Conservation (phyloP, 2,113 vertebrate genomes). For the Thermophis baileyi region DNA sequence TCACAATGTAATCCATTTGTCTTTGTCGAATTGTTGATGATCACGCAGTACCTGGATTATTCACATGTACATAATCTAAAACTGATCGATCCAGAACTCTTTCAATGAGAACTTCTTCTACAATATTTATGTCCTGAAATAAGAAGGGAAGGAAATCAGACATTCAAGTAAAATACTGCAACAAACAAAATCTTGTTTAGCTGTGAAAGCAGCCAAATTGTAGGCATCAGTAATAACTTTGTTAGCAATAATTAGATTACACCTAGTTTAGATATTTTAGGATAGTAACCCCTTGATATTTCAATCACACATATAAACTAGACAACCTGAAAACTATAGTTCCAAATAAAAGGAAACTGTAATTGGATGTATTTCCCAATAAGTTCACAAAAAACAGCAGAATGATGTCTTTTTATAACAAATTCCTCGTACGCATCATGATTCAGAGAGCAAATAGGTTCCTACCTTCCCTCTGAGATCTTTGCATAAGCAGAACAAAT, state of each 20-base stretch:
- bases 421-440: not conserved
- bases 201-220: not conserved
- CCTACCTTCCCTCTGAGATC: not conserved
- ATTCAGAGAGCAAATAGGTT: not conserved
- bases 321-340: not conserved
- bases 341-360: not conserved
- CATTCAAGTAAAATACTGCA: not conserved
- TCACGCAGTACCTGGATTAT: constrained; percentile 51
- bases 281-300: not conserved
- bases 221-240: not conserved
- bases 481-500: not conserved
- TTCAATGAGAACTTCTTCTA: constrained; percentile 62
- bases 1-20: not conserved
- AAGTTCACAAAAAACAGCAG: not conserved
- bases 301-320: not conserved
- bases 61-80: constrained; percentile 60
- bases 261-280: not conserved
- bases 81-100: constrained; percentile 60
- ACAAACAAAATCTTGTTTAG: not conserved
- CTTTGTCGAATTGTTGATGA: not conserved
- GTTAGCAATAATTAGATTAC: not conserved
- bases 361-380: not conserved
- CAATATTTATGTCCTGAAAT: constrained; percentile 60
- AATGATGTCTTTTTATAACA: not conserved
- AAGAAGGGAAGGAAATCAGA: constrained; percentile 33